These are phyloP conservation scores for Amiota minor DNA, from an alignment of 2,888 invertebrate species.

Conservation along the genomic window DNA sequence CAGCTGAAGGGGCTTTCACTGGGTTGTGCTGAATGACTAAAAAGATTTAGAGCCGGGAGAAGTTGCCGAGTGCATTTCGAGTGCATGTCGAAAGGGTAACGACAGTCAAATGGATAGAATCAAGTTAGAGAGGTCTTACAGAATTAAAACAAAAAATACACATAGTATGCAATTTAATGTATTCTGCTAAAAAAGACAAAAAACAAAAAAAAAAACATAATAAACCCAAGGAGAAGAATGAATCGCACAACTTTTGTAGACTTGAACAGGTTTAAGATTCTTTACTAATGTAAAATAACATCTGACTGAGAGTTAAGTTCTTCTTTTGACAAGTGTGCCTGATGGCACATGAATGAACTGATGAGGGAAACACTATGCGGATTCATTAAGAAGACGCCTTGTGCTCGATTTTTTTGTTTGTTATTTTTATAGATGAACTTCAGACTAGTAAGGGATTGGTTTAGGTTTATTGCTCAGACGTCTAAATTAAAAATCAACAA, in stretches of 20 bases:
- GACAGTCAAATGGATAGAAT: background rate
- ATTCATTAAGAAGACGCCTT: too few species aligned
- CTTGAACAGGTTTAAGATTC: background rate
- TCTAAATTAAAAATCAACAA: constrained; percentile 28
- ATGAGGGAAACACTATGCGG: too few species aligned
- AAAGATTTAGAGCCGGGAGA: too few species aligned
- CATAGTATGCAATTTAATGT: background rate
- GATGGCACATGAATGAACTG: too few species aligned
- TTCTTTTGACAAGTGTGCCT: background rate
- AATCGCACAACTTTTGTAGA: background rate
- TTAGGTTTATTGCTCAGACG: background rate
- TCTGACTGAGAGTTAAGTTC: background rate
- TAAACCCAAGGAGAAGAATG: background rate
- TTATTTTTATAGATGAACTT: too few species aligned
- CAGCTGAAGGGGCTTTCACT: too few species aligned
- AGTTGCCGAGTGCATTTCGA: background rate
- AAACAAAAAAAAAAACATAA: background rate
- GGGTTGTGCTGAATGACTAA: too few species aligned
- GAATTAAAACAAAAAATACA: constrained; percentile 6
- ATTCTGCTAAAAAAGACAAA: background rate
- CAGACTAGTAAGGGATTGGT: too few species aligned
- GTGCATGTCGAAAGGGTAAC: background rate
- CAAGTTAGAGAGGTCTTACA: background rate
- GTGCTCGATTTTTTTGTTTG: background rate
- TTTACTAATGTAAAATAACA: background rate